Evolutionary conservation across 2,888 invertebrate genomes (phyloP), one percentile per base, ranked within the genome.

Genomic region (Drosophila recens): DNA sequence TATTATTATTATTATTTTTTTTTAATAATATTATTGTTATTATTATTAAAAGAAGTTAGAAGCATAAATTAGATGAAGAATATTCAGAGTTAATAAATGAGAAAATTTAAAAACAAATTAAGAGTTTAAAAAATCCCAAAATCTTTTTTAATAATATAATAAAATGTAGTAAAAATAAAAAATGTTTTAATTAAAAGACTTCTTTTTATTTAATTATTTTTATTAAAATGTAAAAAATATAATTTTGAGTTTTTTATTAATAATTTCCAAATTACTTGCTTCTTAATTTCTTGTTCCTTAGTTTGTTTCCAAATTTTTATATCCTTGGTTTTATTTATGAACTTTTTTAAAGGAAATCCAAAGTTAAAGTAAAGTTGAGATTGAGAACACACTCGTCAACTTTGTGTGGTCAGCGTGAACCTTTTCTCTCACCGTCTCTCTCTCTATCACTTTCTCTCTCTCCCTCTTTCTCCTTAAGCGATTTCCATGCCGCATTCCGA

Each of bases 401-500:
- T 52, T 13, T 52, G 67, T 68, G 71, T 68, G 67, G 67, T 66
- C 75, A 68, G 40, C 38, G 9, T 54, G 61, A 79, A 66, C 68
- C 75, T 72, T 75, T 72, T 63, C 15, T 46, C 23, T 4, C 34
- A 1, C 34, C 13, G 4, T 36, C n/a, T n/a, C n/a, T n/a, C n/a
- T 6, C n/a, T 3, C n/a, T n/a, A 0, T n/a, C n/a, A n/a, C n/a
- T 75, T 72, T 63, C 15, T 46, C 23, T 4, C 34, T 38, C n/a
- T n/a, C 10, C 1, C 2, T 9, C 13, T 42, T 8, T 2, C 23
- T 36, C 36, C 4, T 51, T 51, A 4, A 23, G 36, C 58, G 45
- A 38, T 36, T 53, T 67, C 68, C 75, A 68, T 72, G 71, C 67
- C 72, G 73, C 87, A 83, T 83, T 79, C 72, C 76, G 54, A 69